These are phyloP conservation scores for Stegastes partitus DNA, from an alignment of 2,113 vertebrate species.

Conservation along the genomic window DNA sequence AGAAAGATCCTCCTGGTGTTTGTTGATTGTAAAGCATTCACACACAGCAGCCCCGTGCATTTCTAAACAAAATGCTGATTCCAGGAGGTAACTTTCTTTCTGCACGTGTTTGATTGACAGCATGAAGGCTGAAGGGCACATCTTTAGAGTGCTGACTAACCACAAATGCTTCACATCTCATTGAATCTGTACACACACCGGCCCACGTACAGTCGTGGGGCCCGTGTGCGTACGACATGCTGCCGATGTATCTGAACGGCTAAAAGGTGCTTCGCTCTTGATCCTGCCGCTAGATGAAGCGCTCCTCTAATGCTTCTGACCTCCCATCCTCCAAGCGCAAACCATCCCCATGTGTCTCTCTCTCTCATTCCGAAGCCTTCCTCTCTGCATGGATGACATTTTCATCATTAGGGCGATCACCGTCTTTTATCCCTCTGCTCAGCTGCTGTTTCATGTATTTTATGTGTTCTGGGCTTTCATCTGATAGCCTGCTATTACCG, in stretches of 20 bases:
- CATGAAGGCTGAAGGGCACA: conserved; percentile 66
- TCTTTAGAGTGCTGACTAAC: conserved; percentile 38
- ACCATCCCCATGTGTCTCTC: conserved; percentile 15
- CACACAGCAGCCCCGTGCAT: not conserved
- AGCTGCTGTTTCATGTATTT: conserved; percentile 14
- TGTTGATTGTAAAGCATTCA: conserved; percentile 3
- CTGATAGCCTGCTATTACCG: not conserved
- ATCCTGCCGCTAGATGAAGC: not conserved
- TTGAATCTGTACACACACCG: not conserved
- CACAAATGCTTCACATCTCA: conserved; percentile 43
- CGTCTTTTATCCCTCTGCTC: not conserved
- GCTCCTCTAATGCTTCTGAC: conserved; percentile 31
- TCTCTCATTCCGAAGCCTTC: conserved; percentile 19
- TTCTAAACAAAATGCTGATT: conserved; percentile 19
- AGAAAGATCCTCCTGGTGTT: conserved; percentile 43
- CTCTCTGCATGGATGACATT: conserved; percentile 59
- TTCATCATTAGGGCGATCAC: not conserved
- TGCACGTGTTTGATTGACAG: conserved; percentile 52
- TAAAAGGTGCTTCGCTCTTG: conserved; percentile 36
- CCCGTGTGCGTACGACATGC: conserved; percentile 25
- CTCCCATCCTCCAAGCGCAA: conserved; percentile 32
- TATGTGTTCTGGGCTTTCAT: conserved; percentile 17
- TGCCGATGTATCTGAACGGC: conserved; percentile 2
- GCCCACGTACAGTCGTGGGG: conserved; percentile 33
- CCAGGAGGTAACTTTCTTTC: conserved; percentile 42